Evolutionary conservation across 2,888 invertebrate species (phyloP).

Genomic region (Mimas tiliae): DNA sequence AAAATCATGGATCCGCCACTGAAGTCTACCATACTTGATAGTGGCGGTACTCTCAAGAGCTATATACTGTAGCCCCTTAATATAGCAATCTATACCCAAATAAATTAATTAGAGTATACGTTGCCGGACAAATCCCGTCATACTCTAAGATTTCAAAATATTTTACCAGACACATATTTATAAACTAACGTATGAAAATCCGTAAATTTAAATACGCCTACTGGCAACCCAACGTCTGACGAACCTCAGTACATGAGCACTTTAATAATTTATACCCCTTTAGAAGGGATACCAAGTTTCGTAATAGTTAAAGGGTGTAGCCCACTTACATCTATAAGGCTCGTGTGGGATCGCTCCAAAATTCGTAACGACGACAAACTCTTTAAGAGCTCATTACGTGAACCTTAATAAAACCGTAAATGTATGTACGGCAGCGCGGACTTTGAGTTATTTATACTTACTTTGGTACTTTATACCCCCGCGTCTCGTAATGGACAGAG

Average conservation of each 20-base stretch:
- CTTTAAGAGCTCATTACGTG: constrained; percentile 33
- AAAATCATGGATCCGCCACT: too few relatives aligned
- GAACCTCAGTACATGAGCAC: constrained; percentile 28
- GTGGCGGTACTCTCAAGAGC: too few relatives aligned
- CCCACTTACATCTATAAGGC: constrained; percentile 28
- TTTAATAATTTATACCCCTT: constrained; percentile 44
- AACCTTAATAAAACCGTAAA: constrained; percentile 31
- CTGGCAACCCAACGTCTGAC: constrained; percentile 23
- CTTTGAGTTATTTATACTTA: constrained; percentile 27
- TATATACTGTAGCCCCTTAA: too few relatives aligned
- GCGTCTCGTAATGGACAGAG: constrained; percentile 20
- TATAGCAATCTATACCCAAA: not conserved
- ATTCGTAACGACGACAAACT: constrained; percentile 30
- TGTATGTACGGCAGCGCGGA: constrained; percentile 18
- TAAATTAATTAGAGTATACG: not conserved
- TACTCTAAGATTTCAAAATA: not conserved
- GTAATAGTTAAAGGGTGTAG: constrained; percentile 37
- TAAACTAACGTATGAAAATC: not conserved
- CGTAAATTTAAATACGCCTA: not conserved
- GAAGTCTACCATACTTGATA: too few relatives aligned
- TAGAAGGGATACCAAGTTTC: constrained; percentile 35
- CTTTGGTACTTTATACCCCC: constrained; percentile 25
- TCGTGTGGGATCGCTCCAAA: constrained; percentile 33
- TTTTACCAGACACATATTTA: not conserved
- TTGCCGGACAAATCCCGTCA: not conserved